Base-by-base conservation (phyloP, 2,113 vertebrate species). In the Acanthochromis polyacanthus region DNA sequence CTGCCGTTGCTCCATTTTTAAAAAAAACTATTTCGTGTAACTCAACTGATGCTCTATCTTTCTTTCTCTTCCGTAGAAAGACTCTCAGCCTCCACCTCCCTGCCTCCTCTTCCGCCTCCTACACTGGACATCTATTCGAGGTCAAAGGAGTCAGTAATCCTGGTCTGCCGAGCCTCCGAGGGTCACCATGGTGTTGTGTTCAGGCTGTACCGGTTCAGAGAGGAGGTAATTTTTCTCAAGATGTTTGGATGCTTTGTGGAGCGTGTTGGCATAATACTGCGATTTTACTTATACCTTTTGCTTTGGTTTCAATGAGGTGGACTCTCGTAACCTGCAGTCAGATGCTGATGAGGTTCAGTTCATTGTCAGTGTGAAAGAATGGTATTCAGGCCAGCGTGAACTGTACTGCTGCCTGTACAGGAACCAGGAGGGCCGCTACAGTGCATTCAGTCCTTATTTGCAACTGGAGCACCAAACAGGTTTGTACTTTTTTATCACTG, bases 341-440 rank as follows among this genome's bases (percentile, higher is more conserved):
- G 22, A 59, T 22, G 46, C 15, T 23, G 32, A 52, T 4, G 30
- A 89, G 32, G 90, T 86, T 20, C 76, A 17, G 1, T 95, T 95
- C 80, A 81, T 40, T 4, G 56, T 93, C 66, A 46, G 4, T 59
- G 7, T 55, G 1, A 52, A 28, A 0, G 45, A 53, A 14, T 59
- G 30, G 9, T 28, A 38, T 16, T 36, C 43, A 17, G 66, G 10
- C 43, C 67, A 71, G 5, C 2, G 4, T 7, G 38, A 83, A 25
- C 32, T 81, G 2, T 94, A 88, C 78, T 95, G 94, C 84, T 95
- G 95, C 66, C 60, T 92, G 17, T 95, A 93, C 75, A 85, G 67
- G 48, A 57, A 78, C 62, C 46, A 58, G 20, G 61, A 51, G 0
- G 56, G 84, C 6, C 28, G 1, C 1, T 93, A 86, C 82, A 95